Base-by-base conservation (phyloP, 2,888 invertebrate genomes). In the Cyrtodaria siliqua region DNA sequence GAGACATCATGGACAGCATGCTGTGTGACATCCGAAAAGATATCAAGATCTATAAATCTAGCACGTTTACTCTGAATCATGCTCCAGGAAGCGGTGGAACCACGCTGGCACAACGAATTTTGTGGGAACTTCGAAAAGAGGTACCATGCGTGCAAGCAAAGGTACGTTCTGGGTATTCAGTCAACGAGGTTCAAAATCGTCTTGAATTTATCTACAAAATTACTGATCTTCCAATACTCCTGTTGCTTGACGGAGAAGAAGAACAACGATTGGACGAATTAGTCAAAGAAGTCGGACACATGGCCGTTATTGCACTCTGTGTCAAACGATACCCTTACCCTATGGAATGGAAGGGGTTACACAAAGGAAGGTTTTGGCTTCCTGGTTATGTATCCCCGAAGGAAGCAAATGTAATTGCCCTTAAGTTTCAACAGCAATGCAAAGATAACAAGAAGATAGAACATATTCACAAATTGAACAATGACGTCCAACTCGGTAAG, bases 1-100 rank as follows among this genome's bases (percentile, higher is more conserved):
- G 85, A 53, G 76, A 76, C 18, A 56, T 76, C 3, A 44, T 73
- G 55, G 59, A 55, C 9, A 24, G 57, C 0, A 64, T 78, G 20
- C 49, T 66, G 0, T 47, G 50, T 8, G 64, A 78, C 55, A 75
- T 82, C 14, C 38, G 53, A 0, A 67, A 29, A 50, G 52, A 66
- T 18, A 53, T 56, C 27, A 29, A 62, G 1, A 33, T 44, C n/a
- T 76, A 49, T 60, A 83, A 63, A 62, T 50, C 78, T 4, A 64
- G 56, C 1, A 29, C 71, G 9, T 63, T 85, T 33, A 73, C 70
- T 2, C 27, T 85, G 2, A 66, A 60, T 12, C 85, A 85, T 59
- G 78, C 83, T 0, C 85, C 85, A 16, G 85, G 85, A 12, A 68
- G 79, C 12, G 85, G 85, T 20, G 85, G 85, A n/a, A 82, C 85